phyloP scores from a whole-genome alignment of 2,797 vertebrate species.

The Liparis tanakae region DNA sequence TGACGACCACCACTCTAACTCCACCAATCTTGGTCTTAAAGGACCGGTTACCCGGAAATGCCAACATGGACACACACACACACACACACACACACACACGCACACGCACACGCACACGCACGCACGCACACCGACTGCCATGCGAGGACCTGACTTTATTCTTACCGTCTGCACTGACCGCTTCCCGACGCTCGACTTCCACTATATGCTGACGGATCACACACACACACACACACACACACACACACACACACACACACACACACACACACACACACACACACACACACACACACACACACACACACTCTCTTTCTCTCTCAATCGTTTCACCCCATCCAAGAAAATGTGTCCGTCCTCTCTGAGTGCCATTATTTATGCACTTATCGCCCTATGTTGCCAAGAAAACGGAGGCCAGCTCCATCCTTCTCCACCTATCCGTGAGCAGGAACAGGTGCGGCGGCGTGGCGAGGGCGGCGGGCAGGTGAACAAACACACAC shows the following conservation, averaged over 20 bases:
- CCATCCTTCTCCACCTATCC: too few species aligned
- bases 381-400: constrained; percentile 26
- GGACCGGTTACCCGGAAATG: constrained; percentile 8
- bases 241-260: too few species aligned
- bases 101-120: too few species aligned
- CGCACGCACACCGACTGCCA: constrained; percentile 10
- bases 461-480: constrained; percentile 33
- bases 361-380: constrained; percentile 55
- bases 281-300: too few species aligned
- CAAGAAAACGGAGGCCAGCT: constrained; percentile 33
- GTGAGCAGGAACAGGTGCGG: background rate
- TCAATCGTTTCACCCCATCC: constrained; percentile 9
- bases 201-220: constrained; percentile 21
- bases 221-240: constrained; percentile 19
- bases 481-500: constrained; percentile 73
- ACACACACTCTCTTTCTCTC: constrained; percentile 13
- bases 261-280: too few species aligned
- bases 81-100: constrained; percentile 38
- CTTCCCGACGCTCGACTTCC: constrained; percentile 11
- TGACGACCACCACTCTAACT: background rate
- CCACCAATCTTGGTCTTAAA: constrained; percentile 5
- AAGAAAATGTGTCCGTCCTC: constrained; percentile 16
- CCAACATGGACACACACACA: constrained; percentile 28
- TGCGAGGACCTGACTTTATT: constrained; percentile 10
- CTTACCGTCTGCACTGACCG: constrained; percentile 27